A percentile compares a stretch with the other conserved stretches of the same genome.
These are phyloP conservation scores for Columba guinea DNA, from an alignment of 2,797 vertebrate species.

Conservation along the genomic window DNA sequence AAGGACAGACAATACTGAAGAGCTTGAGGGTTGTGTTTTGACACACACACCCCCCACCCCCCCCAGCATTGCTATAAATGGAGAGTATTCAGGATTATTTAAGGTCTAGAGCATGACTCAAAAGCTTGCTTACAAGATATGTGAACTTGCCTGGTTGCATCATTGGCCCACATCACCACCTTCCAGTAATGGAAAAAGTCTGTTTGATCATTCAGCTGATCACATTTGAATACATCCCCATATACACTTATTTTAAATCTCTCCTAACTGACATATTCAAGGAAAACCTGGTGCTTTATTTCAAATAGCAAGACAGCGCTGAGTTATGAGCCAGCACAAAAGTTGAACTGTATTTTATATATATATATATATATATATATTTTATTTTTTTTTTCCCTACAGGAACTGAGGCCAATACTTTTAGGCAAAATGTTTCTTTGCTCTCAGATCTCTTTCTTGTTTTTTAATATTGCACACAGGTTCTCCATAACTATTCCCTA, in stretches of 20 bases:
- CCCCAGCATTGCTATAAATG: not conserved
- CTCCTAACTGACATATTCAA: not conserved
- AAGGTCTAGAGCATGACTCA: conserved; percentile 17
- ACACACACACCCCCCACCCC: too few species aligned
- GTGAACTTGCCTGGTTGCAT: not conserved
- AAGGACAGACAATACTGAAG: not conserved
- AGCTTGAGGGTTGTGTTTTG: not conserved
- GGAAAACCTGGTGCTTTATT: not conserved
- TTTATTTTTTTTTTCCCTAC: not conserved
- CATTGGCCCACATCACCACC: not conserved
- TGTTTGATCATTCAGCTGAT: not conserved
- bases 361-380: too few species aligned
- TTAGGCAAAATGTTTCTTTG: not conserved
- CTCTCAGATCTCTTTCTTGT: not conserved
- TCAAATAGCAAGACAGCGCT: not conserved
- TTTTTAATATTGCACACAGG: not conserved
- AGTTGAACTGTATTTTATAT: not conserved
- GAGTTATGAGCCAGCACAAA: not conserved
- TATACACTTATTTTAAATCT: not conserved
- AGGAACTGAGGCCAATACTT: not conserved
- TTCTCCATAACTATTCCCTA: not conserved
- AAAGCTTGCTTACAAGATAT: not conserved
- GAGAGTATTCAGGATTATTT: conserved; percentile 6
- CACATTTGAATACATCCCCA: not conserved
- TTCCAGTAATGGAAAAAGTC: conserved; percentile 14